Base-by-base conservation (phyloP, 2,797 vertebrate genomes). In the Cryptoprocta ferox region DNA sequence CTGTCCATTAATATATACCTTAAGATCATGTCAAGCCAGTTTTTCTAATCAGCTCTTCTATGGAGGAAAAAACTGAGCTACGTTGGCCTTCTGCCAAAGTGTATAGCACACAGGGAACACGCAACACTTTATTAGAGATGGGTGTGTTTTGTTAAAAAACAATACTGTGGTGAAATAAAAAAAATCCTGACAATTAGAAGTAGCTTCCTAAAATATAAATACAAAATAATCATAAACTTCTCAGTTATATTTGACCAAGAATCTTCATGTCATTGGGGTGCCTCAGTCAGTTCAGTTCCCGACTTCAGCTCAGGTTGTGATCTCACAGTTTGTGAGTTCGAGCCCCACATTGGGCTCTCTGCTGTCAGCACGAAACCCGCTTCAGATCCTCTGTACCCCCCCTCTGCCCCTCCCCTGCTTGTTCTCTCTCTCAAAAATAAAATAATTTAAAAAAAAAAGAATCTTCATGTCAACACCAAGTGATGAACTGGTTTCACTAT, bases 1-100 rank as follows among this genome's bases (percentile, higher is more conserved):
- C 56, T 96, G 35, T 68, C 48, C 83, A 92, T 73, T 84, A 92
- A 97, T 95, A 94, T 73, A 94, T 48, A 92, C 71, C 35, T 61
- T 73, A 94, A 92, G 63, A 93, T 85, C 42, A 94, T 21, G 42
- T 85, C 56, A 89, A 84, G 59, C 18, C 80, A 94, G 80, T 84
- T 35, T 81, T 97, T 83, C 76, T 85, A 91, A 97, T 95, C 59
- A 86, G 96, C 53, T 92, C 39, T 91, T 94, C 48, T 70, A 65
- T 2, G 9, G 39, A 89, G 28, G 42, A 93, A 96, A 94, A 73
- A 92, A 96, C 19, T 94, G 45, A 91, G 59, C 35, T 87, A 71
- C 76, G 53, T 3, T 91, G 61, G 76, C 84, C 82, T 92, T 87
- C 56, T 89, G 82, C 86, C 73, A 94, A 66, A 37, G 28, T 92